Evolutionary conservation across 2,113 vertebrate species (phyloP).

Genomic region (Cariama cristata): DNA sequence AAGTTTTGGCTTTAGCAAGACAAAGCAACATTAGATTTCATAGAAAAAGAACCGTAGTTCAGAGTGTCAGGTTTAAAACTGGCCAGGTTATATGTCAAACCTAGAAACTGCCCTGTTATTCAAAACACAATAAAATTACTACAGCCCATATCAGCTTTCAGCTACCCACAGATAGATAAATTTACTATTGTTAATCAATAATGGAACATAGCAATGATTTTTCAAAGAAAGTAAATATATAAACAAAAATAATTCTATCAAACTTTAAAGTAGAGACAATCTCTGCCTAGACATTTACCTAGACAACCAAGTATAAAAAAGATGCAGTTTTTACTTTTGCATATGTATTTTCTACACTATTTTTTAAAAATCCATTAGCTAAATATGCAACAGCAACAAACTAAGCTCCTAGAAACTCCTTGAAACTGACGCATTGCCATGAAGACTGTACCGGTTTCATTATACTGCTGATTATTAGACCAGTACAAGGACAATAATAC

Average conservation of each 20-base stretch:
- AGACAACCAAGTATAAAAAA: neutral
- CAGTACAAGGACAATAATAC: neutral
- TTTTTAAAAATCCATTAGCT: neutral
- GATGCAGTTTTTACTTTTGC: neutral
- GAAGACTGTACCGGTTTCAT: neutral
- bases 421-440: neutral
- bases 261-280: neutral
- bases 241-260: neutral
- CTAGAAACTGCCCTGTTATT: neutral
- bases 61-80: neutral
- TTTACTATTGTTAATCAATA: neutral
- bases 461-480: neutral
- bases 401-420: neutral
- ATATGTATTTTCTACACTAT: neutral
- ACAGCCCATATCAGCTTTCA: neutral
- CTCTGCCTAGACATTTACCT: neutral
- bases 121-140: neutral
- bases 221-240: neutral
- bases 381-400: neutral
- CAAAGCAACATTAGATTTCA: neutral
- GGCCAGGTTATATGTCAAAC: accelerated
- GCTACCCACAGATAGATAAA: neutral
- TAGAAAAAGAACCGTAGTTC: neutral
- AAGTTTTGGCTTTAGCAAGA: neutral
- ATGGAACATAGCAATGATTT: neutral